These are phyloP conservation scores for Enteromius fasciolatus DNA, from an alignment of 2,797 vertebrate genomes.

Conservation along the genomic window DNA sequence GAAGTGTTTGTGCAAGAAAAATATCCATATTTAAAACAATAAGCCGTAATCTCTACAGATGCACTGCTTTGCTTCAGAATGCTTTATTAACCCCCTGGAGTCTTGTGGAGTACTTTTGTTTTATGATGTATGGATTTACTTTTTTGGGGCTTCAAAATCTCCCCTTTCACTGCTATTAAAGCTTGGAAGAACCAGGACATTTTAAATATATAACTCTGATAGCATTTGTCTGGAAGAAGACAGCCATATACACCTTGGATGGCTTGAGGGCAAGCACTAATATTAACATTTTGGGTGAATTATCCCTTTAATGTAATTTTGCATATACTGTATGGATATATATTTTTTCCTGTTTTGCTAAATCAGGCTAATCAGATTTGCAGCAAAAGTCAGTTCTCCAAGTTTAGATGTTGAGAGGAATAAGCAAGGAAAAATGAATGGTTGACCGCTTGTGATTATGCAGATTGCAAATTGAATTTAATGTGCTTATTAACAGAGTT, in stretches of 20 bases:
- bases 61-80: neutral
- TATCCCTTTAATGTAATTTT: neutral
- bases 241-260: neutral
- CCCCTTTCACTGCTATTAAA: neutral
- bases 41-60: neutral
- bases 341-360: neutral
- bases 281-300: neutral
- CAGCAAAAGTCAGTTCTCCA: neutral
- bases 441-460: constrained; percentile 16
- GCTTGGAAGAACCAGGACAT: neutral
- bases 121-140: neutral
- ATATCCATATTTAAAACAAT: neutral
- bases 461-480: constrained; percentile 29
- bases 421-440: neutral
- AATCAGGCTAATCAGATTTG: neutral
- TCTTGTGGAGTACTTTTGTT: neutral
- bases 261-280: neutral
- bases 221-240: neutral
- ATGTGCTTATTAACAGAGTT: constrained; percentile 14
- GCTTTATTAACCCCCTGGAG: neutral
- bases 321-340: too few relatives aligned
- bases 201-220: neutral
- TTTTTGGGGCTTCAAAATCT: neutral
- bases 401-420: neutral
- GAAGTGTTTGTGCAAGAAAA: neutral